Evolutionary conservation across 1,140 invertebrate genomes (phyloP), one percentile per base, ranked within the genome.

Genomic region (Meloidogyne exigua): DNA sequence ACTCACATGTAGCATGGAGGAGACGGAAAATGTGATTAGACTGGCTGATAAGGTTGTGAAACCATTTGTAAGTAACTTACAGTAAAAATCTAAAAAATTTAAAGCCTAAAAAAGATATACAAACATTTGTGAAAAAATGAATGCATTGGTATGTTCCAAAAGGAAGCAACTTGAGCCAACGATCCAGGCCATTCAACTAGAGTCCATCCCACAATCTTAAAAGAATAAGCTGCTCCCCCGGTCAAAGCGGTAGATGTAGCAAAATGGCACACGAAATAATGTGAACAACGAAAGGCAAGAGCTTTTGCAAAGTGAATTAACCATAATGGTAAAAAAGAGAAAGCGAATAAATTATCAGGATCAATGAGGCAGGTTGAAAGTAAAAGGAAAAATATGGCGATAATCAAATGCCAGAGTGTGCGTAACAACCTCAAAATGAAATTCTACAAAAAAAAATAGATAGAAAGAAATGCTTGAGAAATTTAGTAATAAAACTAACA

Each of bases 61-160:
- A 18, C 1, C 26, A 26, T 36, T 28, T 75, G 62, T 67, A 57
- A 57, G 49, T n/a, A 57, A 9, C 67, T 36, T 62, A 25, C 57
- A 44, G 39, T 70, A 81, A 44, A 78, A 67, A 36, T 80, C 79
- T 80, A 66, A 72, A 82, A 36, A 39, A 64, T n/a, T 12, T 32
- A 15, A 64, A 36, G 12, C 23, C 10, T 75, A 39, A 3, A 32
- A 25, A 18, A 67, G 7, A 77, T 12, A 7, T n/a, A 68, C 25
- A 15, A 26, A 82, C 80, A 82, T 68, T 72, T 78, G 44, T 82
- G 80, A n/a, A 81, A 39, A 75, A 81, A 81, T 25, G 44, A 36
- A 63, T 82, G 80, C 80, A 81, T 81, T 26, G 80, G 65, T 11
- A 69, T 42, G 32, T 81, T 81, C 80, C 80, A 81, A 75, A 72